phyloP scores from a whole-genome alignment of 1,140 invertebrate species.

The Mycetomoellerius zeteki region DNA sequence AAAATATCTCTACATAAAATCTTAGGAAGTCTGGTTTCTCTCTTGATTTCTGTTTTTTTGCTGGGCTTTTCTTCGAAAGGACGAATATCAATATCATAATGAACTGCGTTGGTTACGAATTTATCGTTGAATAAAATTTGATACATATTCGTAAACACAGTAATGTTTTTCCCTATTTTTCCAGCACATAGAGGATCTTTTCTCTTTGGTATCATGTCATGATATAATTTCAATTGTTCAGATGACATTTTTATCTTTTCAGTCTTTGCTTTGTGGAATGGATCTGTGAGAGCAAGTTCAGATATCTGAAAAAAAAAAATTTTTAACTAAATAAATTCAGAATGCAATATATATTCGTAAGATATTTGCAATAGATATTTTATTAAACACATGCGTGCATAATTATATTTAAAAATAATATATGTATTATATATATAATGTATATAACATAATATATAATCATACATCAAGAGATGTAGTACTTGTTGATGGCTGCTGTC shows the following conservation, averaged over 20 bases:
- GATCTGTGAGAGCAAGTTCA: neutral
- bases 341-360: neutral
- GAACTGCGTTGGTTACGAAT: slow-evolving; percentile 81
- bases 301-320: neutral
- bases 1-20: slow-evolving; percentile 83
- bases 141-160: slow-evolving; percentile 88
- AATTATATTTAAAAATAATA: neutral
- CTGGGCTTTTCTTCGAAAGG: slow-evolving; percentile 82
- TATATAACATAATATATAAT: neutral
- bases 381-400: neutral
- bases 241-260: slow-evolving; percentile 14
- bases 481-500: neutral
- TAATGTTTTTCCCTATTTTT: slow-evolving; percentile 83
- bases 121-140: slow-evolving; percentile 85
- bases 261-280: neutral
- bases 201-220: slow-evolving; percentile 68
- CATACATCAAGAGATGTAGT: neutral
- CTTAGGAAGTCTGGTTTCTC: slow-evolving; percentile 40
- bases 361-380: neutral
- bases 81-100: slow-evolving; percentile 87
- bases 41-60: neutral
- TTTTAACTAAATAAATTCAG: neutral
- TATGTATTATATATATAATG: neutral
- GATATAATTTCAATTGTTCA: neutral
- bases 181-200: slow-evolving; percentile 78